Conservation (phyloP, 2,797 vertebrate species). For the Myotis myotis region DNA sequence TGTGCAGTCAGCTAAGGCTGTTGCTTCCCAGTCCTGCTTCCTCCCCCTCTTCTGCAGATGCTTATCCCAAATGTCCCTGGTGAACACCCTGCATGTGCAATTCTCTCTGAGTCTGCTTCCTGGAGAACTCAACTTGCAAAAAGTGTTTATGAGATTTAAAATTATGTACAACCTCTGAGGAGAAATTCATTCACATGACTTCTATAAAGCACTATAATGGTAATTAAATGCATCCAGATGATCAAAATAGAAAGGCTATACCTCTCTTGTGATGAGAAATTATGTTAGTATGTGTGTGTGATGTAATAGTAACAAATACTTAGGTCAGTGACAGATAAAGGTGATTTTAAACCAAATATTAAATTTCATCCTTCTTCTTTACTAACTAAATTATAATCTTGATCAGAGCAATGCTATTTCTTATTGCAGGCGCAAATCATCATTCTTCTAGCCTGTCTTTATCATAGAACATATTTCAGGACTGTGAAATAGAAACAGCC, state of each 20-base stretch:
- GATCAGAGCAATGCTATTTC: not conserved
- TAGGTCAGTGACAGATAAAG: not conserved
- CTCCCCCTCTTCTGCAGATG: not conserved
- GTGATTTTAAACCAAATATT: not conserved
- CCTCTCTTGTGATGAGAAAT: not conserved
- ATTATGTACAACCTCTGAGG: not conserved
- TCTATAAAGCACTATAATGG: not conserved
- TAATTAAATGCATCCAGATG: not conserved
- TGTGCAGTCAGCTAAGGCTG: no score
- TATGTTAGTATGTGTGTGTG: not conserved
- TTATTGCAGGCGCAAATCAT: not conserved
- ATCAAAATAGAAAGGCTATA: not conserved
- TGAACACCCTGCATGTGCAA: not conserved
- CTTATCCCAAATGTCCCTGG: not conserved
- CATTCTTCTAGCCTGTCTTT: not conserved
- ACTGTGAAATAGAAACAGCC: not conserved
- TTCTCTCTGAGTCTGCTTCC: not conserved
- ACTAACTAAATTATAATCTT: conserved; percentile 5
- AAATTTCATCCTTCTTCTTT: not conserved
- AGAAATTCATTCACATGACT: not conserved
- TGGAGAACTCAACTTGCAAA: not conserved
- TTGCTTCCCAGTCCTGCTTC: not conserved
- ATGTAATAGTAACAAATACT: not conserved
- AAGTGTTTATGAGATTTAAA: not conserved
- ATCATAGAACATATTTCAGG: not conserved